These are phyloP conservation scores for Cremastobaeus sp. DNA, from an alignment of 2,888 invertebrate species.

Conservation along the genomic window DNA sequence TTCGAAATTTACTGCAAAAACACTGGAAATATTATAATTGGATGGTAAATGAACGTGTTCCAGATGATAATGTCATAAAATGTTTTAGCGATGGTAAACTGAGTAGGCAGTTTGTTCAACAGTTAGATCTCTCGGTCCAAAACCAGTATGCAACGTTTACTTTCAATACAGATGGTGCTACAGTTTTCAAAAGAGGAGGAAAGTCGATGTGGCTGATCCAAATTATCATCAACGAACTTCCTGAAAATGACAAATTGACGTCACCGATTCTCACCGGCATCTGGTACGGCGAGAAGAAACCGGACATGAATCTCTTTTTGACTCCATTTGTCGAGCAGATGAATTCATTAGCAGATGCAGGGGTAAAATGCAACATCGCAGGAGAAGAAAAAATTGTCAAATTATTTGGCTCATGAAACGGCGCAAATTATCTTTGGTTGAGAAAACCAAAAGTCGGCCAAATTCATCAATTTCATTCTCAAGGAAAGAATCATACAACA, in stretches of 20 bases:
- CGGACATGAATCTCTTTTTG: slow-evolving; percentile 42
- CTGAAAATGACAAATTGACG: slow-evolving; percentile 22
- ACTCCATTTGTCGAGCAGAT: slow-evolving; percentile 44
- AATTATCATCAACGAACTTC: slow-evolving; percentile 58
- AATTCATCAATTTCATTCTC: no score
- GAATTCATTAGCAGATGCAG: slow-evolving; percentile 32
- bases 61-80: background rate
- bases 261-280: slow-evolving; percentile 41
- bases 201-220: slow-evolving; percentile 47
- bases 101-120: background rate
- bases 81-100: background rate
- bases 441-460: no score
- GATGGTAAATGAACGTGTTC: background rate
- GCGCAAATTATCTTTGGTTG: no score
- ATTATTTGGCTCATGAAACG: no score
- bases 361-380: slow-evolving; percentile 2
- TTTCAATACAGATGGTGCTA: slow-evolving; percentile 23
- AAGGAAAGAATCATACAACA: no score
- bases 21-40: background rate
- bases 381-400: slow-evolving; percentile 30
- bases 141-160: slow-evolving; percentile 10
- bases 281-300: slow-evolving; percentile 45
- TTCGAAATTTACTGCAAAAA: slow-evolving; percentile 11
- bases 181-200: slow-evolving; percentile 16
- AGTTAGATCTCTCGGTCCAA: background rate